These are phyloP conservation scores for Sebastes flavidus DNA, from an alignment of 2,797 vertebrate genomes.

Conservation along the genomic window DNA sequence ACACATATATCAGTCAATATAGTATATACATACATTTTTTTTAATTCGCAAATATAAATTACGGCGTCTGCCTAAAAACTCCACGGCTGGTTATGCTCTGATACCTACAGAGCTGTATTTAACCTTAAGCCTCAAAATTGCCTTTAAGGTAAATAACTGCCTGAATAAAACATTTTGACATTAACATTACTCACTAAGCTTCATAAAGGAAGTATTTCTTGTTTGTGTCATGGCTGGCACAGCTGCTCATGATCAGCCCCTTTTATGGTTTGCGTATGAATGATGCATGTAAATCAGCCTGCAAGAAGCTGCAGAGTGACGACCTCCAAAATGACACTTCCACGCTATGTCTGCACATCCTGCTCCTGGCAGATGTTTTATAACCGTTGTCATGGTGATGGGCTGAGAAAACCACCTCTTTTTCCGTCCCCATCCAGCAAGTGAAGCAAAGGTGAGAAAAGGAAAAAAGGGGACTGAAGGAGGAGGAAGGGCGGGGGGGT, in stretches of 20 bases:
- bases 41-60: neutral
- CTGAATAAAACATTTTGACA: neutral
- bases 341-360: neutral
- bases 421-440: neutral
- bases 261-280: neutral
- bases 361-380: slow-evolving; percentile 21
- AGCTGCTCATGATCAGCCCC: neutral
- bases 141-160: neutral
- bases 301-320: neutral
- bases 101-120: neutral
- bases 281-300: neutral
- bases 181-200: neutral
- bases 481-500: neutral
- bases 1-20: neutral
- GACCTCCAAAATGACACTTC: neutral
- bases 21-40: neutral
- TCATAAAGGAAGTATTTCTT: neutral
- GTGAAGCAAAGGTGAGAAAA: neutral
- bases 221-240: neutral
- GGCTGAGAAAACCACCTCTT: neutral
- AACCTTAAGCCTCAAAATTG: neutral
- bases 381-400: slow-evolving; percentile 30
- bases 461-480: neutral
- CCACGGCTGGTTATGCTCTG: neutral
- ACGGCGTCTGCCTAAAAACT: neutral